These are phyloP conservation scores for Drosophila azteca DNA, from an alignment of 1,140 invertebrate species.

Conservation along the genomic window DNA sequence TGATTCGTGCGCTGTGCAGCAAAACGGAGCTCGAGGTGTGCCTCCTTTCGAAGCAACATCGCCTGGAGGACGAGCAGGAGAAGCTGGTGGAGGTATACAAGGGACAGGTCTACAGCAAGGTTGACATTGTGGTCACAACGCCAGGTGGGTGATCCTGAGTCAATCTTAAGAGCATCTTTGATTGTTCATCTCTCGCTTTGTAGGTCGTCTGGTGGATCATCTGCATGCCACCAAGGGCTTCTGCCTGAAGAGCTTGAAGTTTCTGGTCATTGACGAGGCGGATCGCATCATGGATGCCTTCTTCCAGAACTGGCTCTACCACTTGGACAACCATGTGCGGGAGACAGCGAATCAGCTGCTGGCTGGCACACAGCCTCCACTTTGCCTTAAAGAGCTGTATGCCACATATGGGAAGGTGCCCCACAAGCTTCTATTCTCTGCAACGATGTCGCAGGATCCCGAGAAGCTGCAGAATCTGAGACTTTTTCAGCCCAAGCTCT, in stretches of 20 bases:
- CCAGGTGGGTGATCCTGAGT: conserved; percentile 84
- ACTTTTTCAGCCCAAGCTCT: conserved; percentile 95
- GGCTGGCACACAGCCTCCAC: conserved; percentile 61
- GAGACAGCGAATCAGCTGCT: conserved; percentile 65
- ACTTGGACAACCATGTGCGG: conserved; percentile 87
- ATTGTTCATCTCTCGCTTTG: neutral
- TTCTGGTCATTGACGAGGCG: conserved; percentile 97
- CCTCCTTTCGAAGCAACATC: conserved; percentile 89
- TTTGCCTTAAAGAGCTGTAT: conserved; percentile 70
- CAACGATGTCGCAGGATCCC: conserved; percentile 97
- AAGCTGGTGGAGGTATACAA: conserved; percentile 89
- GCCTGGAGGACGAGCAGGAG: conserved; percentile 90
- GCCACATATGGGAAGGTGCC: conserved; percentile 84
- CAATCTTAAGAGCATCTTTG: neutral
- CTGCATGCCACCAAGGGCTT: conserved; percentile 95
- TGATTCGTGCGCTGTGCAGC: conserved; percentile 90
- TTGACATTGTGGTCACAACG: conserved; percentile 96
- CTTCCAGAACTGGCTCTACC: conserved; percentile 94
- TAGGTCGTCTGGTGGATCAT: conserved; percentile 95
- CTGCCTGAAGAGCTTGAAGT: conserved; percentile 90
- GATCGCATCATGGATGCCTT: conserved; percentile 96
- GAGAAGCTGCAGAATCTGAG: conserved; percentile 95
- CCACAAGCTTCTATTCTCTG: conserved; percentile 97
- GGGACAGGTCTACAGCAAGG: conserved; percentile 84
- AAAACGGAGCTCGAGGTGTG: conserved; percentile 90